Evolutionary conservation across 2,113 vertebrate genomes (phyloP).

Genomic region (Hemiscyllium ocellatum): DNA sequence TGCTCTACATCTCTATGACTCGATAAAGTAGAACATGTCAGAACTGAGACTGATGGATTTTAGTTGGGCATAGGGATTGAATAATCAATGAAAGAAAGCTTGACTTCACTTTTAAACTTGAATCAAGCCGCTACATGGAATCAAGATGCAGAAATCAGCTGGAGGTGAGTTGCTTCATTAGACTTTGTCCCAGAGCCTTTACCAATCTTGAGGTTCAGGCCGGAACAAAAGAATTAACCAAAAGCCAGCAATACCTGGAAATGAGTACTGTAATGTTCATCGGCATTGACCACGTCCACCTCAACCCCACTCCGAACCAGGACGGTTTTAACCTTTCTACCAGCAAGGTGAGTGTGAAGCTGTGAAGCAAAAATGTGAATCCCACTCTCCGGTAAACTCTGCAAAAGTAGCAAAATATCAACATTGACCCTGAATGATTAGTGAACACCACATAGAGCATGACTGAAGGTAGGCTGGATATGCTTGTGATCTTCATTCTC

Average conservation of each 20-base stretch:
- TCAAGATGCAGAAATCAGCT: no score
- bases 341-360: constrained; percentile 88
- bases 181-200: not conserved
- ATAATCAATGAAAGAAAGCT: no score
- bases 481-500: not conserved
- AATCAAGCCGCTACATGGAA: no score
- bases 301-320: constrained; percentile 65
- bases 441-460: not conserved
- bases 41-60: no score
- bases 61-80: no score
- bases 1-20: no score
- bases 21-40: no score
- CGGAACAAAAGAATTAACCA: no score
- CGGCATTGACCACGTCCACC: constrained; percentile 68
- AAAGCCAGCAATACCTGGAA: constrained; percentile 71
- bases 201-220: not conserved
- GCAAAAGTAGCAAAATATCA: not conserved
- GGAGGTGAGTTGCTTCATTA: not conserved
- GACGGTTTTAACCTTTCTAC: constrained; percentile 71
- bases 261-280: constrained; percentile 88
- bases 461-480: not conserved
- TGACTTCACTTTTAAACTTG: no score
- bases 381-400: constrained; percentile 74
- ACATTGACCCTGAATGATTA: not conserved
- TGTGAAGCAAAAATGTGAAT: constrained; percentile 90